Percentiles rank a stretch among this genome's conserved stretches.
Conservation (phyloP, 2,113 vertebrate species). For the Paradisaea rubra region DNA sequence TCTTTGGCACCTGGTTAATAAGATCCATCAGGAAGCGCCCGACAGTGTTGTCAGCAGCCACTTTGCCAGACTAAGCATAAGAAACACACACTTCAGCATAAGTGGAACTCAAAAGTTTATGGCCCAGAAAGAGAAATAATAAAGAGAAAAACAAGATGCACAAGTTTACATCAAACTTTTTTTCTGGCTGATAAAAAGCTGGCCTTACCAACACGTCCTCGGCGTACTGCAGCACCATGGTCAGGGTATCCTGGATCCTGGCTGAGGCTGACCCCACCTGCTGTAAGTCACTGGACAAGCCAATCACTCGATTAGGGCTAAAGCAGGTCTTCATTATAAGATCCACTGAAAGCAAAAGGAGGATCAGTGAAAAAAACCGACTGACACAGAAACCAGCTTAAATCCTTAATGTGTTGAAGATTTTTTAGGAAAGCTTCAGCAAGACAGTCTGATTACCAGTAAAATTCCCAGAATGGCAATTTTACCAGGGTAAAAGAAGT, state of each 20-base stretch:
- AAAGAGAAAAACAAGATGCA: not conserved
- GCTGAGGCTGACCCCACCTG: conserved; percentile 87
- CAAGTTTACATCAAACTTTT: not conserved
- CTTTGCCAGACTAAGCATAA: conserved; percentile 86
- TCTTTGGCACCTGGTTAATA: conserved; percentile 96
- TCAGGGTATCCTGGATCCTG: conserved; percentile 88
- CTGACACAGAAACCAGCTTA: not conserved
- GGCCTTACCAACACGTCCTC: conserved; percentile 93
- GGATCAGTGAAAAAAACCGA: not conserved
- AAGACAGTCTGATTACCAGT: not conserved
- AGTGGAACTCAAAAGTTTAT: not conserved
- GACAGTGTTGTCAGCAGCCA: conserved; percentile 91
- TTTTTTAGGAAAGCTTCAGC: not conserved
- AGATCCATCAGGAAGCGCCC: conserved; percentile 95
- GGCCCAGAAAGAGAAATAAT: not conserved
- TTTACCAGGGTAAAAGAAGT: not conserved
- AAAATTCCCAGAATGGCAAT: not conserved
- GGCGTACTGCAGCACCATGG: conserved; percentile 88
- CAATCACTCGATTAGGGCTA: conserved; percentile 83
- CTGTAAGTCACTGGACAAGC: conserved; percentile 91
- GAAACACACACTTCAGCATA: not conserved
- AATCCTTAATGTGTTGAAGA: not conserved
- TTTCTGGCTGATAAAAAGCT: not conserved
- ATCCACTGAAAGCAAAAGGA: conserved; percentile 76
- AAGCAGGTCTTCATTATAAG: conserved; percentile 91